Conservation (phyloP, 2,888 invertebrate genomes). For the Eubasilissa splendida region DNA sequence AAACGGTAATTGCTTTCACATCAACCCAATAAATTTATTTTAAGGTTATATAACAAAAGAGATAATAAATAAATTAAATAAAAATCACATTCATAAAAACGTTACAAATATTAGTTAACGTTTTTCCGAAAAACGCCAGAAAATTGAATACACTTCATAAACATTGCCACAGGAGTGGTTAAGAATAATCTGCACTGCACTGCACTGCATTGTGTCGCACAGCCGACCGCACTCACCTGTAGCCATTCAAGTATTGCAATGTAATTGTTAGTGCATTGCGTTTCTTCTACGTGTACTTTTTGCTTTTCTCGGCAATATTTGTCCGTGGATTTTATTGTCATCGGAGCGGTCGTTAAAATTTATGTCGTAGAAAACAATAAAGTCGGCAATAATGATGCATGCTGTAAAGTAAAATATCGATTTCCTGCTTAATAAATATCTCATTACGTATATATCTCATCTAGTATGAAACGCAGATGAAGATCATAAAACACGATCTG, state of each 20-base stretch:
- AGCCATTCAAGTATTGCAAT: constrained; percentile 46
- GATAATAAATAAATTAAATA: no score
- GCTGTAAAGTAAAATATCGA: constrained; percentile 46
- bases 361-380: constrained; percentile 53
- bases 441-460: constrained; percentile 33
- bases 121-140: no score
- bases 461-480: constrained; percentile 18
- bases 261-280: constrained; percentile 20
- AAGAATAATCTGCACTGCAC: no score
- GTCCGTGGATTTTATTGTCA: constrained; percentile 40
- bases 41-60: no score
- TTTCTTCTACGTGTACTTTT: constrained; percentile 36
- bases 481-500: constrained; percentile 29
- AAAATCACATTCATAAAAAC: no score
- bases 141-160: no score
- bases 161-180: no score
- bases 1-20: no score
- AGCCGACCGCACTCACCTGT: constrained; percentile 32
- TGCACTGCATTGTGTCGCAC: neutral
- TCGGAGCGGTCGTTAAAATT: constrained; percentile 47
- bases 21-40: no score
- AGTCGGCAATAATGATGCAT: constrained; percentile 46
- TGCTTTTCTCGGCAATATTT: constrained; percentile 38
- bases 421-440: constrained; percentile 47
- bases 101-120: no score